Conservation (phyloP, 2,113 vertebrate genomes). For the Shinisaurus crocodilurus region DNA sequence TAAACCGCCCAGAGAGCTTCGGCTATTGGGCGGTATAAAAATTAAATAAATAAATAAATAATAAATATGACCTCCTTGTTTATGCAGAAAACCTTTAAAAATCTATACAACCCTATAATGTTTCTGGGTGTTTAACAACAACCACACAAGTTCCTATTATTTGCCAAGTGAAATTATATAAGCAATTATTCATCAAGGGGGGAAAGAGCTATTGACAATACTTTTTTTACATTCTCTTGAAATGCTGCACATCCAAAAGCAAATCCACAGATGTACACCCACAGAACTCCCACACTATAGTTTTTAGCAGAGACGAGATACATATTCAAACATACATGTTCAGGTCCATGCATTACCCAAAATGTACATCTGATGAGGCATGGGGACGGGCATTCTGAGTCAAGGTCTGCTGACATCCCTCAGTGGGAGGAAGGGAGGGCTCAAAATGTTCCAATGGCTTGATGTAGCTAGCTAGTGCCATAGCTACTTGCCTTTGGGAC, state of each 20-base stretch:
- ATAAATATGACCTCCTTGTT: too few species aligned
- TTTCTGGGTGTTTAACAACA: not conserved
- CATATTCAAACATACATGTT: not conserved
- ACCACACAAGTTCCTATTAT: not conserved
- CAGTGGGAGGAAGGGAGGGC: not conserved
- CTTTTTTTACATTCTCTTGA: not conserved
- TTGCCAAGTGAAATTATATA: not conserved
- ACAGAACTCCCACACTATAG: not conserved
- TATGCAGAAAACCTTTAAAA: not conserved
- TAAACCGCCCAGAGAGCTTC: too few species aligned
- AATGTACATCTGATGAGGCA: not conserved
- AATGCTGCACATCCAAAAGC: not conserved
- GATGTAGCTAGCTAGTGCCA: not conserved
- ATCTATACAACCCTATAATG: not conserved
- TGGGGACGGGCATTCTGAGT: not conserved
- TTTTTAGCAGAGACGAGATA: not conserved
- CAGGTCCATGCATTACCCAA: not conserved
- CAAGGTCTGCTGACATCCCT: not conserved
- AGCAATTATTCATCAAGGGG: not conserved
- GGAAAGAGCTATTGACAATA: not conserved
- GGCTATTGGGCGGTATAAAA: too few species aligned
- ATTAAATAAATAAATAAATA: too few species aligned
- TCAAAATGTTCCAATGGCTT: not conserved
- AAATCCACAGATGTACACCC: not conserved
- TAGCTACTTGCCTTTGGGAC: too few species aligned